Evolutionary conservation across 1,140 invertebrate genomes (phyloP).

Genomic region (Zaprionus inermis): DNA sequence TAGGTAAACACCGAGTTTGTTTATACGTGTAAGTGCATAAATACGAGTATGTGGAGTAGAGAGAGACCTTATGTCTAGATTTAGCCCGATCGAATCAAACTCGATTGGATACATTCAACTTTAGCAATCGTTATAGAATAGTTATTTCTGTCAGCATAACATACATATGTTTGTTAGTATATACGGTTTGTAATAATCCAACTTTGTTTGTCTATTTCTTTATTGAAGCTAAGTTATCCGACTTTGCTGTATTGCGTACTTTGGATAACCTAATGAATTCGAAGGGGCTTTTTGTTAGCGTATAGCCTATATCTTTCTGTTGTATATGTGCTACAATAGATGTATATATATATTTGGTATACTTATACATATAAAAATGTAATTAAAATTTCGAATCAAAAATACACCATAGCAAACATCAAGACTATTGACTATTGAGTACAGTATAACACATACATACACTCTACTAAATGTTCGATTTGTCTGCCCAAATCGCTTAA

Average conservation of each 20-base stretch:
- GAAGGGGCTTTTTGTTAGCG: background rate
- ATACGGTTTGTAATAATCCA: background rate
- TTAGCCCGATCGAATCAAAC: background rate
- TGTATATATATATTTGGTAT: constrained; percentile 27
- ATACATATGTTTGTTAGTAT: background rate
- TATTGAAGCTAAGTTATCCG: background rate
- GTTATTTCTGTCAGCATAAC: background rate
- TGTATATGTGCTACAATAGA: constrained; percentile 15
- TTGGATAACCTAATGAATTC: background rate
- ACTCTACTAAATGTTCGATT: constrained; percentile 47
- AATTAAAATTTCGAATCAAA: constrained; percentile 73
- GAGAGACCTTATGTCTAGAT: background rate
- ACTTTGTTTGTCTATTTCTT: background rate
- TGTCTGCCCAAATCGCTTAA: constrained; percentile 14
- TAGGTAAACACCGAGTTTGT: constrained; percentile 24
- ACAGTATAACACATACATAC: constrained; percentile 61
- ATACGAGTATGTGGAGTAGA: constrained; percentile 34
- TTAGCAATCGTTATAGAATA: background rate
- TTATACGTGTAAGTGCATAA: constrained; percentile 26
- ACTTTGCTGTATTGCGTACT: background rate
- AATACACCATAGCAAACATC: constrained; percentile 75
- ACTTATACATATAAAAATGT: constrained; percentile 56
- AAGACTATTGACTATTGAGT: constrained; percentile 43
- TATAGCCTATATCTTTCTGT: background rate
- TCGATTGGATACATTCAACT: background rate